Conservation (phyloP, 2,888 invertebrate genomes). For the Lasioglossum vierecki region DNA sequence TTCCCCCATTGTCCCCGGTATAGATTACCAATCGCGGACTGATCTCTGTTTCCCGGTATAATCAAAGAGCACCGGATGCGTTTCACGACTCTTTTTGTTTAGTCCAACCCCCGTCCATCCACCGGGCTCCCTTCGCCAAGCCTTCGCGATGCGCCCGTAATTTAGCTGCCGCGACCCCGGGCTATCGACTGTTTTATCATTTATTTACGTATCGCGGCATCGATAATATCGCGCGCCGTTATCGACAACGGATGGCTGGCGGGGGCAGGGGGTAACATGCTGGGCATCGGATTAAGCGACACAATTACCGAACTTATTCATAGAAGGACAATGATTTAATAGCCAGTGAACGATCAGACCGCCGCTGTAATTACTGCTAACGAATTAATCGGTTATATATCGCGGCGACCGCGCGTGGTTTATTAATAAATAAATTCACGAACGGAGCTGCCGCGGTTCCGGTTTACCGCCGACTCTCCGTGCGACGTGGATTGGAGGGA, state of each 20-base stretch:
- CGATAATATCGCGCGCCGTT: conserved; percentile 41
- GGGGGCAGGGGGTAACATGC: not conserved
- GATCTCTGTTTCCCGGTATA: conserved; percentile 31
- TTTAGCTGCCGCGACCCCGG: conserved; percentile 10
- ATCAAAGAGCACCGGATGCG: conserved; percentile 55
- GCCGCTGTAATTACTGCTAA: conserved; percentile 35
- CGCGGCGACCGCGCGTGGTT: conserved; percentile 10
- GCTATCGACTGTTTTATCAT: conserved; percentile 16
- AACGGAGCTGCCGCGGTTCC: conserved; percentile 13
- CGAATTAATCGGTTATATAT: conserved; percentile 35
- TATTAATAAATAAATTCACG: conserved; percentile 24
- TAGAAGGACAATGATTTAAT: conserved; percentile 48
- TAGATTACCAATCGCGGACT: conserved; percentile 57
- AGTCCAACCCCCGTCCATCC: not conserved
- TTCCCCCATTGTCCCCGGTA: conserved; percentile 62
- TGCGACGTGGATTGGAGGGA: not conserved
- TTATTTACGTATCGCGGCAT: conserved; percentile 31
- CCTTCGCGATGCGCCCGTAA: not conserved
- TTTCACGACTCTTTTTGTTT: conserved; percentile 49
- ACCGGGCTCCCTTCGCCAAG: not conserved
- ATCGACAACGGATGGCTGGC: not conserved
- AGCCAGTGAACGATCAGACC: conserved; percentile 38
- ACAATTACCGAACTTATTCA: conserved; percentile 54
- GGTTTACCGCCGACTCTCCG: not conserved
- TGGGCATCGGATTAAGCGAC: conserved; percentile 38